These are phyloP conservation scores for Triops longicaudatus DNA, from an alignment of 1,140 invertebrate species.

Conservation along the genomic window DNA sequence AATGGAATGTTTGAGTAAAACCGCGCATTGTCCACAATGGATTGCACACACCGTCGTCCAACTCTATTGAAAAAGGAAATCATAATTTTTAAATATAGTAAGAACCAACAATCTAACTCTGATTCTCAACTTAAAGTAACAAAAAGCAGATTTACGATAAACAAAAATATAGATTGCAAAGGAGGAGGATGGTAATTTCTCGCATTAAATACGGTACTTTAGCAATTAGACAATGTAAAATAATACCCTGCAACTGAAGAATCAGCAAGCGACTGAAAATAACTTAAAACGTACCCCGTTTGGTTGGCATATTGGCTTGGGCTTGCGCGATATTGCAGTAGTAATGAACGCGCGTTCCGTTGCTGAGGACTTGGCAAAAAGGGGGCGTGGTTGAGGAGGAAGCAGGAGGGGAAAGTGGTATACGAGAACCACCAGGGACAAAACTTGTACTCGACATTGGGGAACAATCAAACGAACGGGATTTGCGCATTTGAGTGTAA, in stretches of 20 bases:
- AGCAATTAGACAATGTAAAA: not conserved
- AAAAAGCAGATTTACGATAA: no score
- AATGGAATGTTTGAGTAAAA: slow-evolving; percentile 91
- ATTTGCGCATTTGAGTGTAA: slow-evolving; percentile 29
- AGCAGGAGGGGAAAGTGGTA: not conserved
- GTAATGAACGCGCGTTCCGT: slow-evolving; percentile 1
- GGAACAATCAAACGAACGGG: slow-evolving; percentile 31
- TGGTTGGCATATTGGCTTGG: slow-evolving; percentile 31
- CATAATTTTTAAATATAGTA: slow-evolving; percentile 1
- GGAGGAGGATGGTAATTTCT: no score
- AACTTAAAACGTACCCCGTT: slow-evolving; percentile 28
- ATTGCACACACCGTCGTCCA: slow-evolving; percentile 86
- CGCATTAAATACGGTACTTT: no score
- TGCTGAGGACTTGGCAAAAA: slow-evolving; percentile 8
- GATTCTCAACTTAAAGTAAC: not conserved
- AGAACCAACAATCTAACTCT: slow-evolving; percentile 20
- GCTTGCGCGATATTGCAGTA: slow-evolving; percentile 28
- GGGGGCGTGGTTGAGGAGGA: not conserved
- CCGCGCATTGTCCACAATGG: slow-evolving; percentile 87
- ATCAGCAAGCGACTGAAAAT: slow-evolving; percentile 29
- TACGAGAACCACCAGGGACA: not conserved
- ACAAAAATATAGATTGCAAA: not conserved
- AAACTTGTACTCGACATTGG: not conserved
- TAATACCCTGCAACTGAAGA: slow-evolving; percentile 22
- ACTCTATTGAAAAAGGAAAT: slow-evolving; percentile 52